These are phyloP conservation scores for Euspilapteryx auroguttella DNA, from an alignment of 2,888 invertebrate genomes.

Conservation along the genomic window DNA sequence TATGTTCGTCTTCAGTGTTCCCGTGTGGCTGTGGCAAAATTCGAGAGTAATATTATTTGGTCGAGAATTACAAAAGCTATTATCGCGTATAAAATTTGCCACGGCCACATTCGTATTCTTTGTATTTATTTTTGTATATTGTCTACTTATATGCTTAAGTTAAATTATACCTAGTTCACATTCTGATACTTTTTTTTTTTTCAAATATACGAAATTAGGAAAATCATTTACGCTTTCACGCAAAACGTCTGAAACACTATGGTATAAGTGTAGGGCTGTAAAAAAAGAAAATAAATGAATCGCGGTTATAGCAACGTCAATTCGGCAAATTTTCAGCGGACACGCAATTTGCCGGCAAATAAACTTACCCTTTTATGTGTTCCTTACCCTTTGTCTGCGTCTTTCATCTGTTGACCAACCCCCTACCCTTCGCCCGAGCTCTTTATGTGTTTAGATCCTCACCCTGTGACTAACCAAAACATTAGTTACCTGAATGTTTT, in stretches of 20 bases:
- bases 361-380: conserved; percentile 64
- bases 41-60: conserved; percentile 12
- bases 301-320: conserved; percentile 42
- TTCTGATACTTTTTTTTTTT: too few relatives aligned
- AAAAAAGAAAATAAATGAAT: too few relatives aligned
- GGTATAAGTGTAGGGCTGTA: too few relatives aligned
- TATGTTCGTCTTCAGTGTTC: conserved; percentile 60
- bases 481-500: conserved; percentile 52
- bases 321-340: conserved; percentile 55
- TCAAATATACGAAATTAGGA: conserved; percentile 52
- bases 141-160: conserved; percentile 50
- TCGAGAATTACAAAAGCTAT: conserved; percentile 13
- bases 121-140: conserved; percentile 59
- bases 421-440: conserved; percentile 55
- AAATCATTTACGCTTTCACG: conserved; percentile 63
- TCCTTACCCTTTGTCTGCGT: conserved; percentile 79
- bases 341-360: conserved; percentile 61
- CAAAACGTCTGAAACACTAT: conserved; percentile 54
- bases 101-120: conserved; percentile 44
- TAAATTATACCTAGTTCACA: too few relatives aligned
- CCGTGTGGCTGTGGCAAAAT: conserved; percentile 49
- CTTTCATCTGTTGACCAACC: conserved; percentile 72
- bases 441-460: conserved; percentile 61
- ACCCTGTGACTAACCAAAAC: conserved; percentile 55
- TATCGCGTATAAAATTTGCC: conserved; percentile 29